Percentiles rank a stretch among this genome's conserved stretches.
Evolutionary conservation across 2,888 invertebrate species (phyloP).

Genomic region (Drosophila longiperda): DNA sequence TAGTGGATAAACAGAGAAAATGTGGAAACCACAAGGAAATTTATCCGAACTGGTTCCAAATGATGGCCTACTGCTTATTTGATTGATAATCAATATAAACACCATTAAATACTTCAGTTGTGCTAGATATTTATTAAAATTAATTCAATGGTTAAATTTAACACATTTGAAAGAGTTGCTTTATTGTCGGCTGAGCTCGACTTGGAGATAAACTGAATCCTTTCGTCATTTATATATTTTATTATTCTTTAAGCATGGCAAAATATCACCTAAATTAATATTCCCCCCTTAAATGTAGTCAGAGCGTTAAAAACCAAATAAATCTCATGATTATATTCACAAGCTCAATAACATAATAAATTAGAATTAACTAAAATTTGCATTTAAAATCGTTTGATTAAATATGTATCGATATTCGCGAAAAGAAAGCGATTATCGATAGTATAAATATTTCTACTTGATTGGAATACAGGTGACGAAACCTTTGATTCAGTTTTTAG

Average conservation of each 20-base stretch:
- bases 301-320: neutral
- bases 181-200: neutral
- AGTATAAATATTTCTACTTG: neutral
- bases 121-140: neutral
- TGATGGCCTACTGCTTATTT: slow-evolving; percentile 20
- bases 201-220: neutral
- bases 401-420: neutral
- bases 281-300: too few relatives aligned
- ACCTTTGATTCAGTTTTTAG: too few relatives aligned
- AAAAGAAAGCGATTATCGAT: neutral
- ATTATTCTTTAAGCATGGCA: neutral
- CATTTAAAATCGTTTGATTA: too few relatives aligned
- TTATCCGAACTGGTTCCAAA: neutral
- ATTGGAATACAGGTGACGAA: neutral
- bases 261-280: too few relatives aligned
- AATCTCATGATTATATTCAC: too few relatives aligned
- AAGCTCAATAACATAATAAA: too few relatives aligned
- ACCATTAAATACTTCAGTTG: neutral
- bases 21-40: neutral
- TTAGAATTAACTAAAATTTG: too few relatives aligned
- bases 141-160: neutral
- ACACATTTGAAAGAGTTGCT: neutral
- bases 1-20: neutral
- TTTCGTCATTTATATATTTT: neutral
- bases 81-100: slow-evolving; percentile 5